Base-by-base conservation (phyloP, 2,888 invertebrate genomes). In the Perithous albicinctus region DNA sequence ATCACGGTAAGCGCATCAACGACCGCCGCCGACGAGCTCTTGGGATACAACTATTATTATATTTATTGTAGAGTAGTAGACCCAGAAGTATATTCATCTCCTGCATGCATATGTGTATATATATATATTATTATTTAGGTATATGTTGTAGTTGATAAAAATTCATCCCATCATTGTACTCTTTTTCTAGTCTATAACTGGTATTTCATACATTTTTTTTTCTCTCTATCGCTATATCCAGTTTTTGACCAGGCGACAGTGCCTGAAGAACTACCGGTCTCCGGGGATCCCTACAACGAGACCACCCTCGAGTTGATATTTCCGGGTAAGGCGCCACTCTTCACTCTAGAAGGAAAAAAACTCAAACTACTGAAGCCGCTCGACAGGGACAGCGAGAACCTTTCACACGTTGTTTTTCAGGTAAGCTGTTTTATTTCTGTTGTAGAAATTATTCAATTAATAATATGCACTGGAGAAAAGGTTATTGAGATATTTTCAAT, bases 321-420 rank as follows among this genome's bases (percentile, higher is more conserved):
- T 92, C 96, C 97, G 8, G 96, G 96, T 91, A 96, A 96, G 18
- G 95, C 95, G 72, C 96, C 96, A 72, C 93, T 96, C 86, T 98
- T 98, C 92, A 95, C 96, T 87, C 94, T 98, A 38, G 96, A 97
- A 90, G 97, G 97, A 51, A 98, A 98, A 93, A 95, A 95, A 80
- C 93, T 98, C 67, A 96, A 96, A 90, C 94, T 98, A 70, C 93
- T 97, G 73, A 94, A 96, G 86, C 97, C 98, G 0, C 93, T 98
- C 66, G 98, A 98, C 92, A 95, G 98, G 88, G 98, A 98, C 93
- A 96, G 95, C 74, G 96, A 97, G 88, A 97, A 97, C 91, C 94
- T 97, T 76, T 97, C 97, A 75, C 97, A 97, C 93, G 96, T 97
- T 93, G 96, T 97, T 32, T 97, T 98, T 91, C 97, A 97, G 95